Percentiles rank a stretch among this genome's conserved stretches.
These are phyloP conservation scores for Tethya wilhelma DNA, from an alignment of 37 sponge, comb jelly and placozoan species.

Conservation along the genomic window DNA sequence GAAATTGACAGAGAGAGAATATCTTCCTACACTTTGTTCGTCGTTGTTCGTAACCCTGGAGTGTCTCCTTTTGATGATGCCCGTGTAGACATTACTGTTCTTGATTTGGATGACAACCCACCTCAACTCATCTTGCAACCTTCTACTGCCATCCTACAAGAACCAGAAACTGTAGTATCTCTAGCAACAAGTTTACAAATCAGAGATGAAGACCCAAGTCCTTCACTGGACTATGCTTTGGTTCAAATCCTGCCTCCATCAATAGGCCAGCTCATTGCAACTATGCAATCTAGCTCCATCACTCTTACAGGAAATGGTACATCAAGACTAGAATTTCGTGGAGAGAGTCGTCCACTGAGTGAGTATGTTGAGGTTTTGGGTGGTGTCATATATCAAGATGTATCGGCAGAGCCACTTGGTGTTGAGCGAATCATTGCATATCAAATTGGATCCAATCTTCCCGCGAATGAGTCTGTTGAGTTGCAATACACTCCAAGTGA, in stretches of 20 bases:
- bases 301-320: slow-evolving; percentile 54
- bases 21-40: slow-evolving; percentile 42
- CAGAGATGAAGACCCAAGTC: slow-evolving; percentile 46
- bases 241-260: slow-evolving; percentile 8
- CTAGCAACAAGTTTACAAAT: slow-evolving; percentile 38
- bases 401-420: slow-evolving; percentile 39
- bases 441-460: slow-evolving; percentile 38
- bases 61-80: slow-evolving; percentile 21
- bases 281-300: background rate
- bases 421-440: slow-evolving; percentile 23
- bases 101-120: slow-evolving; percentile 68
- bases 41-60: slow-evolving; percentile 54
- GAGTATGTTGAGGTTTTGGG: slow-evolving; percentile 25
- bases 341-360: slow-evolving; percentile 14
- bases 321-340: slow-evolving; percentile 11
- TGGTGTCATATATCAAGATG: slow-evolving; percentile 36
- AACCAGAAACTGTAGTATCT: slow-evolving; percentile 24
- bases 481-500: slow-evolving; percentile 1
- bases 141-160: background rate
- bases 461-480: background rate
- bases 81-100: slow-evolving; percentile 25
- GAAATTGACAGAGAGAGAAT: slow-evolving; percentile 20
- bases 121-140: slow-evolving; percentile 39
- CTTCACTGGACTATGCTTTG: slow-evolving; percentile 42
- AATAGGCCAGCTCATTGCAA: slow-evolving; percentile 9